These are phyloP conservation scores for Torymus auratus DNA, from an alignment of 2,888 invertebrate species.

Conservation along the genomic window DNA sequence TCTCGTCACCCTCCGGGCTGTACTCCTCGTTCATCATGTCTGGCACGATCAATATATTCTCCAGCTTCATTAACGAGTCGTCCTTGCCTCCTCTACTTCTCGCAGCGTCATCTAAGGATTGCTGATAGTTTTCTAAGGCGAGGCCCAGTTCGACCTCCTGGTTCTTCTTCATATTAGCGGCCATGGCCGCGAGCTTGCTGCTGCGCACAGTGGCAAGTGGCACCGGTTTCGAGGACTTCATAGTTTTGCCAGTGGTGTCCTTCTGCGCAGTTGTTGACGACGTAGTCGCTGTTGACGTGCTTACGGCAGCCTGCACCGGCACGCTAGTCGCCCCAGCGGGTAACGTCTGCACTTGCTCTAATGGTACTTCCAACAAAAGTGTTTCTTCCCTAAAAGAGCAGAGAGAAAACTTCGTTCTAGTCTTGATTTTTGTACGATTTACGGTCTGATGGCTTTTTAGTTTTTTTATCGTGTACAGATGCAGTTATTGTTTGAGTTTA, in stretches of 20 bases:
- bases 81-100: constrained; percentile 42
- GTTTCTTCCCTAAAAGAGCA: constrained; percentile 72
- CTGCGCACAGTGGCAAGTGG: constrained; percentile 71
- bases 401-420: constrained; percentile 57
- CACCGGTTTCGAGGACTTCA: constrained; percentile 63
- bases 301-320: background rate
- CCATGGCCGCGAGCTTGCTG: constrained; percentile 74
- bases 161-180: constrained; percentile 70
- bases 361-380: constrained; percentile 68
- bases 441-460: background rate
- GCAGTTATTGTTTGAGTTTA: background rate
- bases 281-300: background rate
- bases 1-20: constrained; percentile 8
- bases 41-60: constrained; percentile 68
- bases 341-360: constrained; percentile 51
- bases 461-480: constrained; percentile 25
- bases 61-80: constrained; percentile 64
- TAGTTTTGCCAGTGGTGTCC: constrained; percentile 35
- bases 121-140: constrained; percentile 51
- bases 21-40: constrained; percentile 57
- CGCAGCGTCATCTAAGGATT: background rate
- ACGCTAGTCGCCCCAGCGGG: background rate
- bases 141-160: constrained; percentile 58
- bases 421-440: constrained; percentile 46
- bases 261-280: background rate